These are phyloP conservation scores for Pithys albifrons DNA, from an alignment of 2,113 vertebrate genomes.

Conservation along the genomic window DNA sequence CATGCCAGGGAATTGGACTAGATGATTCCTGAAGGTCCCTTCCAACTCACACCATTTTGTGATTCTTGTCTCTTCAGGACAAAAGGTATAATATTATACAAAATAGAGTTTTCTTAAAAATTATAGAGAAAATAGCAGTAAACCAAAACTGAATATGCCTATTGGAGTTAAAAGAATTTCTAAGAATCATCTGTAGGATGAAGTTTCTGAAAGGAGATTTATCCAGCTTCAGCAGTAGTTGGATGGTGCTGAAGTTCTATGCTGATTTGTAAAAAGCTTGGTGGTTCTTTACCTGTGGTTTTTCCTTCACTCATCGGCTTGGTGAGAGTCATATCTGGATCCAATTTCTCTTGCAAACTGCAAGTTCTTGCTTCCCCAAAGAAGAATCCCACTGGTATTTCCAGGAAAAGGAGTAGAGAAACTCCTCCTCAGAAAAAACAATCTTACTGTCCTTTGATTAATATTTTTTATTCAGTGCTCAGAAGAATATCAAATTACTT, in stretches of 20 bases:
- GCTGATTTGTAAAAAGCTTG: neutral
- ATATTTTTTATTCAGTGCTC: neutral
- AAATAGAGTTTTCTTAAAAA: neutral
- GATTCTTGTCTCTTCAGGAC: neutral
- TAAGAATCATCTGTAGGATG: neutral
- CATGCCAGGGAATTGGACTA: neutral
- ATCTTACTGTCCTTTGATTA: neutral
- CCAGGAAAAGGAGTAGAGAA: neutral
- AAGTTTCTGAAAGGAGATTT: neutral
- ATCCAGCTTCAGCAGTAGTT: neutral
- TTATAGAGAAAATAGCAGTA: neutral
- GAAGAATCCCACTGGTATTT: neutral
- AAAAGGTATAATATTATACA: neutral
- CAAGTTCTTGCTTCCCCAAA: neutral
- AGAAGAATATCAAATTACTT: neutral
- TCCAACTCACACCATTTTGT: neutral
- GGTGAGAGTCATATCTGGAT: neutral
- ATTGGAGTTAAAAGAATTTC: neutral
- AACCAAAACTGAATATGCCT: neutral
- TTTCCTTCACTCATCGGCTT: neutral
- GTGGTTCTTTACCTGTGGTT: neutral
- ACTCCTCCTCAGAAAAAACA: neutral
- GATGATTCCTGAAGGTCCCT: neutral
- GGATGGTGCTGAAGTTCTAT: neutral
- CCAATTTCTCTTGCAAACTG: neutral